Evolutionary conservation across 53 echinoderm and acorn worm species (phyloP).

Genomic region (Astropecten irregularis): DNA sequence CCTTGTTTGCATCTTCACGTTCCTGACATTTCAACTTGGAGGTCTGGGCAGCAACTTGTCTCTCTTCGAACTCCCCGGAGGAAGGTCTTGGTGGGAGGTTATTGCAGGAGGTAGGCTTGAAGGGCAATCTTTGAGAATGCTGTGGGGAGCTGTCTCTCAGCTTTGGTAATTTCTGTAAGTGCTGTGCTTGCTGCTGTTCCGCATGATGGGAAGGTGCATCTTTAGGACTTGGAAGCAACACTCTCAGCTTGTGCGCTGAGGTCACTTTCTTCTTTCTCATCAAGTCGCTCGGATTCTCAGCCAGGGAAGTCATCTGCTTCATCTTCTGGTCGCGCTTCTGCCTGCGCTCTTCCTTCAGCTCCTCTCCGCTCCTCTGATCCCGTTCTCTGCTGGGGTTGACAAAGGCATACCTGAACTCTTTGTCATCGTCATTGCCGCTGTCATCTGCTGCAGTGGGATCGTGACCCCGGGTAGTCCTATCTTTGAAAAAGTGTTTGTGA

Average conservation of each 20-base stretch:
- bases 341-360: constrained; percentile 42
- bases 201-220: constrained; percentile 5
- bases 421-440: not conserved
- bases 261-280: constrained; percentile 33
- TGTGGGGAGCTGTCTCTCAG: constrained; percentile 44
- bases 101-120: constrained; percentile 6
- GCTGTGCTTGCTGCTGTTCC: not conserved
- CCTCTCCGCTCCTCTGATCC: constrained; percentile 57
- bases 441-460: not conserved
- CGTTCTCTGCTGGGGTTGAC: constrained; percentile 37
- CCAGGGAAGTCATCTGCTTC: not conserved
- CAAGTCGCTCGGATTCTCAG: constrained; percentile 16
- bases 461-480: not conserved
- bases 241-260: constrained; percentile 23
- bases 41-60: not conserved
- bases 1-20: constrained; percentile 6
- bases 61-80: constrained; percentile 16
- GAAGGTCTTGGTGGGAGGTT: constrained; percentile 13
- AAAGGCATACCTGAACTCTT: constrained; percentile 20
- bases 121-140: constrained; percentile 13
- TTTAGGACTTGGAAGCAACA: constrained; percentile 33
- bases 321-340: constrained; percentile 18
- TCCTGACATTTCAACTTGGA: constrained; percentile 21
- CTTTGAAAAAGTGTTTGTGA: constrained; percentile 36
- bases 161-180: not conserved